Evolutionary conservation across 2,797 vertebrate genomes (phyloP), one percentile per base, ranked within the genome.

Genomic region (Coreius guichenoti): DNA sequence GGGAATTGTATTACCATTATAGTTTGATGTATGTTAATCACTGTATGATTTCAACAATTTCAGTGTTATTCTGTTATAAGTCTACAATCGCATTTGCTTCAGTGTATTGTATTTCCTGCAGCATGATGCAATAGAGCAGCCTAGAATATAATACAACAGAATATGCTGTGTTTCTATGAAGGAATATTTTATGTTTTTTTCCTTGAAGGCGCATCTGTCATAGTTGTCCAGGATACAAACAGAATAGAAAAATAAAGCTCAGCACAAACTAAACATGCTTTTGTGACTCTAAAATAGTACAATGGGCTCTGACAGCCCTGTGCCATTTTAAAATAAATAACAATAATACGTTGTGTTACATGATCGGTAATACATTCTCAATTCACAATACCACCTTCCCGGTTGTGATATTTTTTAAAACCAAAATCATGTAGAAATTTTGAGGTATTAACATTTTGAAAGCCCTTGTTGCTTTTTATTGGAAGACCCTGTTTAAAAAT

Each of bases 181-280:
- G 61, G n/a, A 83, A 19, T 6, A 84, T 69, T 78, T 77, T 84
- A 58, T 78, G 65, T 69, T 21, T 69, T 84, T 83, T 69, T 69
- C 33, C 72, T 78, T 84, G 33, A 56, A 84, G 47, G 33, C 56
- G n/a, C 74, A 78, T 84, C 82, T 58, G 82, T 84, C 82, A 78
- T 78, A 58, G 74, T 78, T 33, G 47, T 84, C 74, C 65, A 56
- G 33, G 31, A 69, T 78, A 69, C 47, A 84, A 84, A 84, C 47
- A 33, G n/a, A 56, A n/a, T 17, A 68, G 47, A n/a, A 26, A 23
- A 43, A 45, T 31, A 49, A 23, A 21, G 74, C 47, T 56, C 17
- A 69, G 63, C 74, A 69, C 31, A 77, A 84, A 54, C 73, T 58
- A 69, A 78, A 54, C 58, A 17, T n/a, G 5, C 54, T 73, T 74